Evolutionary conservation across 2,113 vertebrate species (phyloP), one percentile per base, ranked within the genome.

Genomic region (Zingel zingel): DNA sequence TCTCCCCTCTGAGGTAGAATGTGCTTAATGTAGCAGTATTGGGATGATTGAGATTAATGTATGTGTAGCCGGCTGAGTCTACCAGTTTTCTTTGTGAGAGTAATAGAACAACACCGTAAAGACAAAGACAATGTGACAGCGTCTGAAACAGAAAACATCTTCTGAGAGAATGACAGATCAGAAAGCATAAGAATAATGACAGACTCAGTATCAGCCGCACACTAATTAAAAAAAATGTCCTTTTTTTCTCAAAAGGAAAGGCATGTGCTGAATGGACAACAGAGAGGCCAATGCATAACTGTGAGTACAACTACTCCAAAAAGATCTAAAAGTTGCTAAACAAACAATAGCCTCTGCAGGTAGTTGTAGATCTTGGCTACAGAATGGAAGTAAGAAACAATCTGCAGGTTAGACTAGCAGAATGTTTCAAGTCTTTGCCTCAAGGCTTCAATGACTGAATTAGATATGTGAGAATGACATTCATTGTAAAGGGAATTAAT

Each of bases 41-140:
- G 74, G 56, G 74, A 82, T 61, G 57, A 43, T 23, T 21, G 58
- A 86, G 59, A 86, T 75, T 84, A 83, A 88, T 86, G 68, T 64
- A 54, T 13, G 33, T 21, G 36, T 3, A 63, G 56, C 30, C 39
- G 30, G 56, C 79, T 53, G 70, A 76, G 70, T 74, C 74, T 74
- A 36, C 47, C 77, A 21, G 43, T 80, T 77, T 63, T 48, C 65
- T 87, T 63, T 54, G 85, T 25, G 54, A 58, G 47, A 77, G 71
- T 36, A 84, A 87, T 61, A 64, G 65, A 74, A 71, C 57, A 75
- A 65, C 59, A 58, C 78, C 6, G 0, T 12, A 0, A 74, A 68
- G 80, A 74, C 72, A 72, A 78, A 57, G 57, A 74, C 45, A 67
- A 81, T 16, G n/a, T 67, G 86, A 88, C 70, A 77, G 58, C 18